phyloP scores from a whole-genome alignment of 2,797 vertebrate species.

The Clarias pachynema region DNA sequence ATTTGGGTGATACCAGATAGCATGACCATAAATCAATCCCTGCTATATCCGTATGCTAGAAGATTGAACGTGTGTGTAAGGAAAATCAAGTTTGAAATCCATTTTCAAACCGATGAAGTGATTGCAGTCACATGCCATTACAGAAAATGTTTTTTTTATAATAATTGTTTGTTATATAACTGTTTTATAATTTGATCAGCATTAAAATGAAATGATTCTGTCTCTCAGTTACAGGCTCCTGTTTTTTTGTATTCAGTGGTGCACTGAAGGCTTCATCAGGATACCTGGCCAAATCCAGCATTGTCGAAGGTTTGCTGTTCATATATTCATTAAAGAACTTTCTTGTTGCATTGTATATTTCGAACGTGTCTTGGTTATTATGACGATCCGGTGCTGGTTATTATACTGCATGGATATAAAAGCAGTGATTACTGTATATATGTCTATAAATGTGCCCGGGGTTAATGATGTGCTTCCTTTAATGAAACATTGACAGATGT shows the following conservation, averaged over 20 bases:
- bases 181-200: not conserved
- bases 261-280: conserved; percentile 94
- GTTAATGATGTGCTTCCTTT: not conserved
- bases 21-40: no score
- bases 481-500: not conserved
- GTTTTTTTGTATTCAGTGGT: conserved; percentile 98
- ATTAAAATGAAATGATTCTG: conserved; percentile 13
- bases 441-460: not conserved
- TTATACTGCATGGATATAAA: not conserved
- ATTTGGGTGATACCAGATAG: no score
- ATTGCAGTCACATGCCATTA: no score
- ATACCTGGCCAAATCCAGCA: conserved; percentile 96
- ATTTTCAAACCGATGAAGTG: no score
- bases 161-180: no score
- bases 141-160: no score
- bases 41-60: no score
- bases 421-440: not conserved
- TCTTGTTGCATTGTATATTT: not conserved
- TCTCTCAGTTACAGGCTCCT: conserved; percentile 92
- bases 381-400: not conserved
- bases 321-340: not conserved
- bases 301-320: conserved; percentile 89
- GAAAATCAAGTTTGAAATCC: no score
- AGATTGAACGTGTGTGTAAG: no score
- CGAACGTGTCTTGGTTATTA: not conserved